Percentiles rank a stretch among this genome's conserved stretches.
Conservation (phyloP, 2,797 vertebrate species). For the Psittacula derbiana region DNA sequence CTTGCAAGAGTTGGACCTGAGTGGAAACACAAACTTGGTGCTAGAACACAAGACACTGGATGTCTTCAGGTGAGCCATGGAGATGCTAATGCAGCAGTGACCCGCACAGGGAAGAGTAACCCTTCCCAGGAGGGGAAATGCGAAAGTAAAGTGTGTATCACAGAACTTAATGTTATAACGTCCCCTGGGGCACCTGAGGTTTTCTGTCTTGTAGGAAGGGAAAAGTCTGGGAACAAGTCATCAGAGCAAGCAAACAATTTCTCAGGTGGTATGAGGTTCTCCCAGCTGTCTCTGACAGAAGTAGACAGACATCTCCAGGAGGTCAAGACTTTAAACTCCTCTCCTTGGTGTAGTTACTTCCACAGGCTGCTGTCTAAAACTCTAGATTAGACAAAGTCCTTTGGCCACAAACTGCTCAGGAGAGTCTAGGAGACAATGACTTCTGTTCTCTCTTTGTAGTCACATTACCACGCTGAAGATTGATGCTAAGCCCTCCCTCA, state of each 20-base stretch:
- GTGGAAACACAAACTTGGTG: conserved; percentile 89
- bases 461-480: conserved; percentile 94
- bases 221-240: background rate
- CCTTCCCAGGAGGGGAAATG: background rate
- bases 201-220: background rate
- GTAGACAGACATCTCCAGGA: background rate
- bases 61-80: conserved; percentile 87
- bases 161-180: background rate
- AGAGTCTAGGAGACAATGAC: background rate
- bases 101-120: background rate
- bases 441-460: conserved; percentile 69
- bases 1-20: conserved; percentile 93
- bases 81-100: background rate
- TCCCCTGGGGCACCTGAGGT: background rate
- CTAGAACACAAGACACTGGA: conserved; percentile 95
- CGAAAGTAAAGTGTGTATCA: background rate
- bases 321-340: background rate
- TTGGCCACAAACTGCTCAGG: background rate
- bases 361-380: background rate
- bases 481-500: conserved; percentile 86
- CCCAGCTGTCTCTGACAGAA: background rate
- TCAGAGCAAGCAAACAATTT: background rate
- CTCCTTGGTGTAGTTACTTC: background rate
- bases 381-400: background rate
- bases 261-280: background rate